Percentiles rank a stretch among this genome's conserved stretches.
Evolutionary conservation across 2,888 invertebrate species (phyloP).

Genomic region (Drosophila cognata): DNA sequence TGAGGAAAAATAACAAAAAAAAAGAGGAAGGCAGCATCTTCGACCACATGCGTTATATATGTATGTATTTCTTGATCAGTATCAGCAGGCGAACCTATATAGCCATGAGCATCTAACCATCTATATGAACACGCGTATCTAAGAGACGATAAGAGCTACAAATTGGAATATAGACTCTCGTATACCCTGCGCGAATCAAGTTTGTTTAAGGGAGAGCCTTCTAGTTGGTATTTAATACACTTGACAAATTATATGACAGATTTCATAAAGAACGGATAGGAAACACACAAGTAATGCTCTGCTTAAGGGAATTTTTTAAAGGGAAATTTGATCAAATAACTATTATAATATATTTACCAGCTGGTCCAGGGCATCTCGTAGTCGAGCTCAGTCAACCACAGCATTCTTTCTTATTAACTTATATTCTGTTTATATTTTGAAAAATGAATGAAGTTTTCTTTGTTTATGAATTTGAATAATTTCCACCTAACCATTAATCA

Average conservation of each 20-base stretch:
- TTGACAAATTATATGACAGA: not conserved
- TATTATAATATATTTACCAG: not conserved
- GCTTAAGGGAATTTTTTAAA: not conserved
- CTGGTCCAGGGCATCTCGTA: not conserved
- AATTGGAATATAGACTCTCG: not conserved
- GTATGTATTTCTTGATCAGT: not conserved
- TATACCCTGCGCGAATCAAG: not conserved
- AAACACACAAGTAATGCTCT: not conserved
- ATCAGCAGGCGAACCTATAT: not conserved
- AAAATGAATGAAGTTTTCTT: too few relatives aligned
- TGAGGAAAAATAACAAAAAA: not conserved
- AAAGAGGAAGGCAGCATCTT: not conserved
- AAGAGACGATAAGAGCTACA: not conserved
- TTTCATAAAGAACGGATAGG: not conserved
- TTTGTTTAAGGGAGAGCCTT: not conserved
- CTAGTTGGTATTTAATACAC: not conserved
- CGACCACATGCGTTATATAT: not conserved
- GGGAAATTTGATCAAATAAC: not conserved
- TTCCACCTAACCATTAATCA: not conserved
- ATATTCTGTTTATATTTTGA: too few relatives aligned
- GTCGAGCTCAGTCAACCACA: not conserved
- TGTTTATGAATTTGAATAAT: not conserved
- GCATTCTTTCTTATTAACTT: not conserved
- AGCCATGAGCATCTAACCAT: not conserved
- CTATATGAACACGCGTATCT: too few relatives aligned